phyloP scores from a whole-genome alignment of 2,888 invertebrate genomes.

The Leptura quadrifasciata region DNA sequence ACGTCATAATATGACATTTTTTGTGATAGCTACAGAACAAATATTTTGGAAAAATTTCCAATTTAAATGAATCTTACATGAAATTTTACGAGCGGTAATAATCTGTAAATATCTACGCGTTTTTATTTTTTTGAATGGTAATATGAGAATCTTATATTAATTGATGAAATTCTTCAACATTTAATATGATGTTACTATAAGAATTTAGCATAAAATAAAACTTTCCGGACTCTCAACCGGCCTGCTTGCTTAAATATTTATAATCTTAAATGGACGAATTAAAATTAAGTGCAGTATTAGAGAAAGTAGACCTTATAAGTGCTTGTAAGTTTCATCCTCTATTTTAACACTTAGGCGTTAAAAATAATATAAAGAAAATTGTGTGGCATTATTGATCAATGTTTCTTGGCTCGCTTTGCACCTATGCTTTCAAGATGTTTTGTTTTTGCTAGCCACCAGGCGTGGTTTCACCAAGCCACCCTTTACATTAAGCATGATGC shows the following conservation, averaged over 20 bases:
- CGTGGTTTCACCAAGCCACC: constrained; percentile 10
- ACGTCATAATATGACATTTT: too few relatives aligned
- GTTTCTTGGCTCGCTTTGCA: neutral
- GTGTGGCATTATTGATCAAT: neutral
- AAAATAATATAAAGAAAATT: constrained; percentile 12
- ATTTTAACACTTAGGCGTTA: constrained; percentile 1
- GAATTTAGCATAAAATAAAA: neutral
- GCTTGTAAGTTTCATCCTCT: neutral
- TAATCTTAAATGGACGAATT: neutral
- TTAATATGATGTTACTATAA: too few relatives aligned
- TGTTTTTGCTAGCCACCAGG: constrained; percentile 1
- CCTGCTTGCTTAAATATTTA: constrained; percentile 4
- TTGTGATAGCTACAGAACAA: too few relatives aligned
- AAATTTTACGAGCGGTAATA: too few relatives aligned
- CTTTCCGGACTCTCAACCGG: neutral
- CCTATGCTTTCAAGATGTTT: constrained; percentile 8
- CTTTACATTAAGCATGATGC: constrained; percentile 15
- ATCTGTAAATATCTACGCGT: too few relatives aligned
- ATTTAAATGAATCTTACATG: too few relatives aligned
- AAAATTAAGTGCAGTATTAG: neutral
- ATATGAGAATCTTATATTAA: too few relatives aligned
- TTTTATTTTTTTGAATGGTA: too few relatives aligned
- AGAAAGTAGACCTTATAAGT: neutral
- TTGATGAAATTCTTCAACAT: too few relatives aligned
- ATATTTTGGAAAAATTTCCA: too few relatives aligned